Base-by-base conservation (phyloP, 1,140 invertebrate genomes). In the Achatina immaculata region DNA sequence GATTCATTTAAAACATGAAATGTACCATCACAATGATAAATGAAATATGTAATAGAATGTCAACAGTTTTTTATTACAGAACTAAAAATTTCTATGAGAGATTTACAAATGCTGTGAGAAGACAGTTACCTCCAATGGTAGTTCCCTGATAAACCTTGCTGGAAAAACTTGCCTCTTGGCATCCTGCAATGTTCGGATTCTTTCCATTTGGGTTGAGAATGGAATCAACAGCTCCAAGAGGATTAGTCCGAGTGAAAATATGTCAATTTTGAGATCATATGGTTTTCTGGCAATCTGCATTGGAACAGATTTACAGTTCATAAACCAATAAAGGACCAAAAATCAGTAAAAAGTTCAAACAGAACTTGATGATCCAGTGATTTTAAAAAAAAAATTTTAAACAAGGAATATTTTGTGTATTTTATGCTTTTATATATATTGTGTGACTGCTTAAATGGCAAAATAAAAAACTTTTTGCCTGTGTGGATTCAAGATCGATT, bases 221-320 rank as follows among this genome's bases (percentile, higher is more conserved):
- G 96, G 95, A 79, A 95, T 94, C 31, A 98, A 92, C 62, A 99
- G 91, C 91, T 99, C 98, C 90, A 97, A 97, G 66, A 99, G 93
- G 81, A 99, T 98, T 68, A 99, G 92, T 0, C 98, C 98, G 78
- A 99, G 91, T 0, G 97, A 97, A 92, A 96, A 99, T 80, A 99
- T 98, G 89, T 99, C 98, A 45, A 99, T 97, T 92, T 99, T 99
- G 87, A 96, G 96, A 88, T 95, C 95, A 90, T 99, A 99, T 1
- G 93, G 92, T 80, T 94, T 93, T 0, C 95, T 95, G 19, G 92
- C 91, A 21, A 95, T 92, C 93, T 94, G 87, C 45, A 91, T 80
- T 55, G 45, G 34, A 38, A 80, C 1, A 69, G 24, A 40, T 3
- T 42, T 42, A 19, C 11, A 14, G 7, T 66, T 66, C 11, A 21